phyloP scores from a whole-genome alignment of 2,888 invertebrate species.

The Pheosia tremula region DNA sequence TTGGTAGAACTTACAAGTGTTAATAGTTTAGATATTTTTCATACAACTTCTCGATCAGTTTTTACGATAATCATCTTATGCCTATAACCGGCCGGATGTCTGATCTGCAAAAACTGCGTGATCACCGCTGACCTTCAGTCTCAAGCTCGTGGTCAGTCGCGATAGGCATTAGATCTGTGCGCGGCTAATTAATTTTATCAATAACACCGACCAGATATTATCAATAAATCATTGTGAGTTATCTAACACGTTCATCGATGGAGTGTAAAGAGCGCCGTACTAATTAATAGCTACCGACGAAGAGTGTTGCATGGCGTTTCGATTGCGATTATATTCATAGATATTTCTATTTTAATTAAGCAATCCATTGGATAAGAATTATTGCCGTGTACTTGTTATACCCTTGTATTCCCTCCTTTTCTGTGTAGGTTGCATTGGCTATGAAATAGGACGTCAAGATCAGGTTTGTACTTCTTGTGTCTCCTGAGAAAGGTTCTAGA shows the following conservation, averaged over 20 bases:
- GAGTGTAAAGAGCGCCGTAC: conserved; percentile 9
- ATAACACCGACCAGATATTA: conserved; percentile 10
- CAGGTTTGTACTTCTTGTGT: too few species aligned
- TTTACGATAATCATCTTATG: background rate
- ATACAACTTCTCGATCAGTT: conserved; percentile 1
- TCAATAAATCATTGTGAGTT: conserved; percentile 16
- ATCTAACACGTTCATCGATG: conserved; percentile 8
- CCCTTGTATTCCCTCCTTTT: too few species aligned
- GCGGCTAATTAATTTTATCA: conserved; percentile 24
- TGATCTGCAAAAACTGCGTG: conserved; percentile 8
- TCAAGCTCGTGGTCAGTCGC: background rate
- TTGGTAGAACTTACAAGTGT: too few species aligned
- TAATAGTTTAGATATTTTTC: too few species aligned
- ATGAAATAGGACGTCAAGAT: too few species aligned
- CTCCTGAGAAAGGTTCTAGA: too few species aligned
- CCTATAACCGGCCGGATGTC: background rate
- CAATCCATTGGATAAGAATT: background rate
- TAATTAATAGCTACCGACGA: conserved; percentile 7
- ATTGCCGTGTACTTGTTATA: background rate
- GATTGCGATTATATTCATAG: background rate
- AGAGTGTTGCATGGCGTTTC: background rate
- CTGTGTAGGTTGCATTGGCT: too few species aligned
- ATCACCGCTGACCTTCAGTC: conserved; percentile 12
- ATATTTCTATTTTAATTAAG: background rate
- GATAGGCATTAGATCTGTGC: conserved; percentile 4